Evolutionary conservation across 2,888 invertebrate genomes (phyloP), one percentile per base, ranked within the genome.

Genomic region (Erebia epiphron): DNA sequence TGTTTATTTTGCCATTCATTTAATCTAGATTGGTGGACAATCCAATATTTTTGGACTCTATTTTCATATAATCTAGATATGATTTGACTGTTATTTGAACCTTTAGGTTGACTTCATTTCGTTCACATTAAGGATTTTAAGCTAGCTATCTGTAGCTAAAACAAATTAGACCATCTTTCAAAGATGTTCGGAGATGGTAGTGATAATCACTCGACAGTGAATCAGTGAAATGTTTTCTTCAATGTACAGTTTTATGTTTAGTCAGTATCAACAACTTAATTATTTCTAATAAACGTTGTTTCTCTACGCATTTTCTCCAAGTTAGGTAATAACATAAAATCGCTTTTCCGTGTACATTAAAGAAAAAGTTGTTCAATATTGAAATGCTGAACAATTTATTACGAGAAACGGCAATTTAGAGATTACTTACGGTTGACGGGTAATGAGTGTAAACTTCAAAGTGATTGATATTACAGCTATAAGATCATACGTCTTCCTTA

Each of bases 391-490:
- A 57, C 26, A 67, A 58, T 67, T 67, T 67, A 67, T 67, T 58
- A 67, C 57, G 49, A 67, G 67, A 58, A 67, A 67, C 49, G 49
- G 58, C 49, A 67, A 58, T 67, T 58, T 58, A 58, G 49, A 67
- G 67, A 67, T 67, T 67, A 67, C 67, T 58, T 58, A 67, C 67
- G 67, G 57, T 58, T 58, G 57, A 67, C 49, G 56, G 16, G 63
- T 60, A 70, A 67, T 56, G 56, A 62, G 18, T 66, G 62, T 66
- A 54, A 64, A 46, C 68, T 54, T 68, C 54, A 71, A 68, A 69
- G 57, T 72, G 71, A 72, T 68, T 65, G 68, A 72, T 71, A 68
- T 50, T 54, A 16, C 56, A 50, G 13, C 10, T 56, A 61, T 66
- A 61, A 65, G 52, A 50, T 56, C 57, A 62, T 35, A 65, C 8